phyloP scores from a whole-genome alignment of 2,113 vertebrate genomes.

The Tragelaphus imberbis region DNA sequence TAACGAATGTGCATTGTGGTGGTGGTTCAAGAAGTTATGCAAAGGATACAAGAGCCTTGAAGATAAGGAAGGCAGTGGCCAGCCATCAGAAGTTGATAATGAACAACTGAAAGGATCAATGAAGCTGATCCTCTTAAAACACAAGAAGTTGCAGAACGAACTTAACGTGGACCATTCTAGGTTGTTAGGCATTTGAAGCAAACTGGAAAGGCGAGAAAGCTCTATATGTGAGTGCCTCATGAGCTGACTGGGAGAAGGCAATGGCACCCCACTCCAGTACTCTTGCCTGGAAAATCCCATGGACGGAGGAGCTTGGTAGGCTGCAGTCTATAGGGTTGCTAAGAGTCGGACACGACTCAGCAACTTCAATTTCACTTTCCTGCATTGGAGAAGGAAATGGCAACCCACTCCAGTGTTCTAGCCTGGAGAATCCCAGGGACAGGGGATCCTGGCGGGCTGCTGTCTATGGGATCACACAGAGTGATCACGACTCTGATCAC shows the following conservation, averaged over 20 bases:
- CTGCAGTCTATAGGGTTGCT: rapidly evolving
- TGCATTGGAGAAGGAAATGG: no score
- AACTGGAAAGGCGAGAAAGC: not conserved
- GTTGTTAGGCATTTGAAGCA: not conserved
- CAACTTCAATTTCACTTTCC: no score
- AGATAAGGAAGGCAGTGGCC: not conserved
- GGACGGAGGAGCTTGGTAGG: rapidly evolving
- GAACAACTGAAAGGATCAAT: not conserved
- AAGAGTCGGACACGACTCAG: rapidly evolving
- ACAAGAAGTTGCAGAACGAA: not conserved
- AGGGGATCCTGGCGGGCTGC: no score
- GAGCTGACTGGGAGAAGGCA: not conserved
- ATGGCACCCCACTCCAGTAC: no score
- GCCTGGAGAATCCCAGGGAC: no score
- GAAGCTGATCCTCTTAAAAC: not conserved
- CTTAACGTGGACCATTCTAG: not conserved
- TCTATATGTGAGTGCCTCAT: not conserved
- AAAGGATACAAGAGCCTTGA: not conserved
- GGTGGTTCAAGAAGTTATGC: not conserved
- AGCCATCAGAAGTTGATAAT: not conserved
- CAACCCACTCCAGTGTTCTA: no score
- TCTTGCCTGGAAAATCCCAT: no score
- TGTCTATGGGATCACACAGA: no score
- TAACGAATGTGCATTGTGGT: not conserved
- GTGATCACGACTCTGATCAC: no score